Conservation (phyloP, 2,888 invertebrate genomes). For the Pandemis heparana region DNA sequence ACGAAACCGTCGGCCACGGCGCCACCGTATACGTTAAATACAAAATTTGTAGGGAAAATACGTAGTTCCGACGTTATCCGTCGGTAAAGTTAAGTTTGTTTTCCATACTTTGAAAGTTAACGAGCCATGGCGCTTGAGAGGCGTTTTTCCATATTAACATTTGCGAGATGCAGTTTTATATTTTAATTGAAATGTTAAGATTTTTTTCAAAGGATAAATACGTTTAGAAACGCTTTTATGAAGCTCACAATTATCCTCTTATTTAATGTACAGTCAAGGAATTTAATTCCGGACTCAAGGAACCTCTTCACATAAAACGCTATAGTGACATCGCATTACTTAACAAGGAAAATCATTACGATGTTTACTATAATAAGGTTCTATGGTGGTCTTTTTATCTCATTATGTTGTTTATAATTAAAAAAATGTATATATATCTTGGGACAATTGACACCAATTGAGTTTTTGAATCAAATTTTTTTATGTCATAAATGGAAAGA, state of each 20-base stretch:
- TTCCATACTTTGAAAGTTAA: constrained; percentile 31
- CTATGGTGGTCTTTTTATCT: too few species aligned
- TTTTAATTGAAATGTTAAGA: constrained; percentile 11
- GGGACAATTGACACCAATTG: too few species aligned
- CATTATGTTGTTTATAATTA: too few species aligned
- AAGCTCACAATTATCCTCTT: neutral
- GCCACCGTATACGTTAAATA: neutral
- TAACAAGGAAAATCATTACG: too few species aligned
- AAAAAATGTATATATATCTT: too few species aligned
- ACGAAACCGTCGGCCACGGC: neutral
- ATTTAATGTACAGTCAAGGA: too few species aligned
- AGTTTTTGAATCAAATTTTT: too few species aligned
- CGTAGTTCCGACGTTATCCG: constrained; percentile 10
- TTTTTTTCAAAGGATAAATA: constrained; percentile 3
- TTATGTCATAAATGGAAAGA: too few species aligned
- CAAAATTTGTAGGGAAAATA: neutral
- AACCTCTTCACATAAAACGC: neutral
- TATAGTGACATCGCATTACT: too few species aligned
- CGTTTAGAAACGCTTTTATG: neutral
- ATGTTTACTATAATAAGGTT: too few species aligned
- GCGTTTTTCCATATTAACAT: constrained; percentile 34
- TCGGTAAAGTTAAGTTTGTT: constrained; percentile 20
- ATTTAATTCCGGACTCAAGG: too few species aligned
- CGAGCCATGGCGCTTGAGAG: constrained; percentile 32
- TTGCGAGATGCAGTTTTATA: constrained; percentile 18